Base-by-base conservation (phyloP, 2,888 invertebrate species). In the Nycteola revayana region DNA sequence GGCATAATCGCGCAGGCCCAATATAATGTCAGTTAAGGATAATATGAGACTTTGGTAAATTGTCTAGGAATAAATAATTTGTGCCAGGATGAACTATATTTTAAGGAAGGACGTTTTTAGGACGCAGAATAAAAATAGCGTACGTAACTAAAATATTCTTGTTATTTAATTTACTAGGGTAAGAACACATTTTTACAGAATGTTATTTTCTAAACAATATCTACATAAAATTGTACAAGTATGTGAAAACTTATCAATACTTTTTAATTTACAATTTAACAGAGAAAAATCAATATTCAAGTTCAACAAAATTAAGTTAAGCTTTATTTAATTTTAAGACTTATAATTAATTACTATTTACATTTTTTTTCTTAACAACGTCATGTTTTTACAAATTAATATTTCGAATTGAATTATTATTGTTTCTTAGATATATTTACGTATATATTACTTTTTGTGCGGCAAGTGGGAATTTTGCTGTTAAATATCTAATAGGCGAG, bases 101-200 rank as follows among this genome's bases (percentile, higher is more conserved):
- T n/a, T n/a, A n/a, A n/a, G n/a, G n/a, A n/a, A n/a, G n/a, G n/a
- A n/a, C n/a, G n/a, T n/a, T 8, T 2, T 21, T 23, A 1, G 7
- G 7, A 1, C 7, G 21, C 1, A 1, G 38, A 34, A 33, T n/a
- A 78, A 81, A 72, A 73, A 49, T 64, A 36, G 51, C 56, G 60
- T 79, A 74, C 83, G 81, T 88, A 89, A 89, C 89, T 89, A 89
- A 89, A 89, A 88, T 88, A 89, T 87, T 85, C 74, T 85, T 84
- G 78, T 88, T 88, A 89, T 89, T 89, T 89, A 89, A 89, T 89
- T 89, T 89, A 89, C 87, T 89, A 89, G 65, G 72, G 77, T 88
- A 89, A 89, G 89, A 89, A 89, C 89, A 89, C 89, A 89, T 88
- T 87, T 88, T 89, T 88, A 89, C 88, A 89, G 79, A 86, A 86